A percentile compares a stretch with the other conserved stretches of the same genome.
Conservation (phyloP, 2,113 vertebrate species). For the Ctenodactylus gundi region DNA sequence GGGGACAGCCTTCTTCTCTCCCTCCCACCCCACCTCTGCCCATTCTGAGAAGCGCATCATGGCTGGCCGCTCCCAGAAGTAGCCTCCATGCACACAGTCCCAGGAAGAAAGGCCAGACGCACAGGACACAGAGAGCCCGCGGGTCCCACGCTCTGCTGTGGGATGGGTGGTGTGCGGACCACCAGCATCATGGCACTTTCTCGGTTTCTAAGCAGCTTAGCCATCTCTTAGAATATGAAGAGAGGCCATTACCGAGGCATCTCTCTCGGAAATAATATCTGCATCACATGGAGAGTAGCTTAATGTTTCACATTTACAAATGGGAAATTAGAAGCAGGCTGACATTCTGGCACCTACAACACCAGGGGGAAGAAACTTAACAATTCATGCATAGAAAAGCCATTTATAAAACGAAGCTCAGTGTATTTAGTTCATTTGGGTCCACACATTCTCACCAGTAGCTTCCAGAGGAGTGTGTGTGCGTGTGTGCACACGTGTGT, state of each 20-base stretch:
- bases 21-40: too few relatives aligned
- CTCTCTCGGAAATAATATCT: slow-evolving; percentile 76
- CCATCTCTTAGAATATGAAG: slow-evolving; percentile 43
- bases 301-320: slow-evolving; percentile 78
- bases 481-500: not conserved
- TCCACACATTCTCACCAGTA: slow-evolving; percentile 78
- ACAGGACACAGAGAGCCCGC: not conserved
- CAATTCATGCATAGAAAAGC: slow-evolving; percentile 70
- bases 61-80: not conserved
- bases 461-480: slow-evolving; percentile 41
- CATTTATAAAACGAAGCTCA: slow-evolving; percentile 66
- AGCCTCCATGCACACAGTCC: not conserved
- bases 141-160: not conserved
- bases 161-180: not conserved
- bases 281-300: slow-evolving; percentile 58
- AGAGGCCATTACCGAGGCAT: slow-evolving; percentile 73
- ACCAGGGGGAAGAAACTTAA: slow-evolving; percentile 47
- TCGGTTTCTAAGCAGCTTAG: slow-evolving; percentile 47
- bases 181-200: slow-evolving; percentile 9
- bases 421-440: slow-evolving; percentile 73
- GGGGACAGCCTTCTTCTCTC: slow-evolving; percentile 37
- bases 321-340: slow-evolving; percentile 68
- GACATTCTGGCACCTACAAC: slow-evolving; percentile 51
- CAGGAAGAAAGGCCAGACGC: not conserved
- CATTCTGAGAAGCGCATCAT: slow-evolving; percentile 48